Conservation (phyloP, 2,888 invertebrate species). For the Caenorhabditis doughertyi region DNA sequence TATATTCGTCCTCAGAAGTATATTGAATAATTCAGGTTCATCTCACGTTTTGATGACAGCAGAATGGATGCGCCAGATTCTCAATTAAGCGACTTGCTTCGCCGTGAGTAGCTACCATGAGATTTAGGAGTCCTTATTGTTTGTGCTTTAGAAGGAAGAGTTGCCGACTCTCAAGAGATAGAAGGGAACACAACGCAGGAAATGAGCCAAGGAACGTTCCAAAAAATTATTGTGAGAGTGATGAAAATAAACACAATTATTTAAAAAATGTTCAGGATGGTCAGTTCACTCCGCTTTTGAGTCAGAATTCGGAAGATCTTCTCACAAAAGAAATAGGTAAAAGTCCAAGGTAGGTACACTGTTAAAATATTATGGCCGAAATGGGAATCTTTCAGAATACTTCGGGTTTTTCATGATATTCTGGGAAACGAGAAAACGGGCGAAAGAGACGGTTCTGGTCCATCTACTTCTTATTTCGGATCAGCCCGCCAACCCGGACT, state of each 20-base stretch:
- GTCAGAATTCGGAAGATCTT: not conserved
- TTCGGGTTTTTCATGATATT: not conserved
- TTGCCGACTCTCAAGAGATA: slow-evolving; percentile 14
- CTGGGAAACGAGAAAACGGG: not conserved
- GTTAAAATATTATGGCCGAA: not conserved
- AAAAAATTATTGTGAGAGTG: slow-evolving; percentile 25
- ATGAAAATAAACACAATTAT: too few species aligned
- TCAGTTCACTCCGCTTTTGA: not conserved
- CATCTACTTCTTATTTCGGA: not conserved
- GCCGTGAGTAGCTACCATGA: not conserved
- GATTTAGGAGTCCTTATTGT: not conserved
- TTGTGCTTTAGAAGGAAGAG: slow-evolving; percentile 15
- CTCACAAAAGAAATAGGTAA: not conserved
- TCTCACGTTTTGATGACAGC: not conserved
- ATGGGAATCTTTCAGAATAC: slow-evolving; percentile 7
- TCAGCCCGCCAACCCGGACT: not conserved
- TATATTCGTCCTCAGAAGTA: too few species aligned
- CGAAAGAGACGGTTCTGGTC: not conserved
- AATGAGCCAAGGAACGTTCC: slow-evolving; percentile 9
- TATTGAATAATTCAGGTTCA: not conserved
- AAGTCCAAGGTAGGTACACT: not conserved
- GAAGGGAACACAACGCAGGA: slow-evolving; percentile 2
- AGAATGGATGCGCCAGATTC: slow-evolving; percentile 20
- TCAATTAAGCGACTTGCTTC: slow-evolving; percentile 18
- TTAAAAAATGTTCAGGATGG: slow-evolving; percentile 13